Conservation (phyloP, 2,888 invertebrate species). For the Lapara coniferarum region DNA sequence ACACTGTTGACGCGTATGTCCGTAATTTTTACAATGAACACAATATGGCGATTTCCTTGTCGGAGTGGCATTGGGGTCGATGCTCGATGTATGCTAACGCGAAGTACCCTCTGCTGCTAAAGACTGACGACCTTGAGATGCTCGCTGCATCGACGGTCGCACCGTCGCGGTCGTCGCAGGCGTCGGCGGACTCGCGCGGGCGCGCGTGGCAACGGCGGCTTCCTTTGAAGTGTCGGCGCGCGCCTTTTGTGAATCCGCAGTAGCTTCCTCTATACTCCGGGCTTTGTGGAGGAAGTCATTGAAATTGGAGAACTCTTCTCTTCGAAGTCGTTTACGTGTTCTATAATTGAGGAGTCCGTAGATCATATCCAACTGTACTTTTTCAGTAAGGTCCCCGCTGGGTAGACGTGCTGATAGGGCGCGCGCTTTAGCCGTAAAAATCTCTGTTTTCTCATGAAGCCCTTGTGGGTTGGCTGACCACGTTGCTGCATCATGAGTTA, state of each 20-base stretch:
- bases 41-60: background rate
- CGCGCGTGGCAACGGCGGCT: background rate
- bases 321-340: background rate
- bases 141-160: background rate
- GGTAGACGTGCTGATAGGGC: background rate
- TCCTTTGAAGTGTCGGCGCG: background rate
- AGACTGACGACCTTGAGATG: background rate
- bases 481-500: background rate
- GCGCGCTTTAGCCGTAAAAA: background rate
- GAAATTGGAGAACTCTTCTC: background rate
- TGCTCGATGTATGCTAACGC: background rate
- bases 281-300: background rate
- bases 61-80: background rate
- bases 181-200: background rate
- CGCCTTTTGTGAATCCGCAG: no score
- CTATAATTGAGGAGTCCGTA: background rate
- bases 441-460: background rate
- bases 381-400: background rate
- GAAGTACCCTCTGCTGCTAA: background rate
- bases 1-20: background rate
- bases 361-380: background rate
- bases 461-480: background rate
- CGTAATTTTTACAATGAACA: background rate
- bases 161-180: background rate
- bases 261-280: no score